phyloP scores from a whole-genome alignment of 2,888 invertebrate genomes.

The Aplocera efformata region DNA sequence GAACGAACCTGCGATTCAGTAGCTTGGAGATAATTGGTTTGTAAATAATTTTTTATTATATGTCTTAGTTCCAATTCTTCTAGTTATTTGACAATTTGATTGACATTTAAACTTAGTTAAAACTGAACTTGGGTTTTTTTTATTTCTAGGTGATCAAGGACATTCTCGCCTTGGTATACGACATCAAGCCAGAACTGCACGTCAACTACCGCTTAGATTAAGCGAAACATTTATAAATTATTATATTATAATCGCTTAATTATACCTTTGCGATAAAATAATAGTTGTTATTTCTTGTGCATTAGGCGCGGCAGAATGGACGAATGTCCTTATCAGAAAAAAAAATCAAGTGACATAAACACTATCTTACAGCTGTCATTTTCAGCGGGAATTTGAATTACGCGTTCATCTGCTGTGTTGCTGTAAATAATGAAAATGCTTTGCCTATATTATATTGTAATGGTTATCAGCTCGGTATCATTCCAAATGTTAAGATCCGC shows the following conservation, averaged over 20 bases:
- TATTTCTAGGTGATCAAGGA: conserved; percentile 86
- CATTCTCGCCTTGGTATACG: conserved; percentile 91
- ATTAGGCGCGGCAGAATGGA: conserved; percentile 35
- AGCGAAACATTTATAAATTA: conserved; percentile 27
- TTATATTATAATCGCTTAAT: conserved; percentile 30
- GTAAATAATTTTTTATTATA: too few species aligned
- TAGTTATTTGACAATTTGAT: too few species aligned
- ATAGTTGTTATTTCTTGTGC: conserved; percentile 52
- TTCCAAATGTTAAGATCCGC: conserved; percentile 67
- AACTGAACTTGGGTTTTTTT: conserved; percentile 17
- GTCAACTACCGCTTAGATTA: conserved; percentile 86
- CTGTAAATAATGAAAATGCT: conserved; percentile 50
- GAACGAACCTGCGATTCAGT: too few species aligned
- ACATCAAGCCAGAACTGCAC: conserved; percentile 96
- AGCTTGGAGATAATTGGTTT: too few species aligned
- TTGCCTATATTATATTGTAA: conserved; percentile 35
- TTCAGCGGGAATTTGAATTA: conserved; percentile 20
- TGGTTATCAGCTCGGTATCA: conserved; percentile 71
- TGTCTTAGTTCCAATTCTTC: too few species aligned
- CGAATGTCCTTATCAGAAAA: conserved; percentile 11
- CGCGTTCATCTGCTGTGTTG: conserved; percentile 39
- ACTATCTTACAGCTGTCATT: conserved; percentile 19
- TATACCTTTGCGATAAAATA: conserved; percentile 40
- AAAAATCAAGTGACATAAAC: conserved; percentile 24
- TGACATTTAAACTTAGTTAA: background rate